These are phyloP conservation scores for Aleiodes testaceus DNA, from an alignment of 2,888 invertebrate genomes.

Conservation along the genomic window DNA sequence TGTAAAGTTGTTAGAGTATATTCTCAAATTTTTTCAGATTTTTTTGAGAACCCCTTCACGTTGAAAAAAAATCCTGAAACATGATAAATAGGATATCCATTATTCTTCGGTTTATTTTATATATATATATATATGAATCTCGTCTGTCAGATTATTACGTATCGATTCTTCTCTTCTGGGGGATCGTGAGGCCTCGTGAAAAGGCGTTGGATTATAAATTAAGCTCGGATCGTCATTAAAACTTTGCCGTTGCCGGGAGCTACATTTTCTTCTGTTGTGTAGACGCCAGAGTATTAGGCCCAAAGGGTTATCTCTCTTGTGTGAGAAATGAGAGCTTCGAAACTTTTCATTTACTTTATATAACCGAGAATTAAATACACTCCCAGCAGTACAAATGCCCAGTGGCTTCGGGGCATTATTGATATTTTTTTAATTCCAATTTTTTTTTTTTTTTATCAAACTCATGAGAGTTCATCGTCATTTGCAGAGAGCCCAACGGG, in stretches of 20 bases:
- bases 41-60: no score
- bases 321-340: not conserved
- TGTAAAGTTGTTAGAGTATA: no score
- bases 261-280: constrained; percentile 23
- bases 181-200: not conserved
- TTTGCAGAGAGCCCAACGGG: no score
- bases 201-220: constrained; percentile 38
- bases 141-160: constrained; percentile 17
- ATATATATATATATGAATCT: not conserved
- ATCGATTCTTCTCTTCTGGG: constrained; percentile 21
- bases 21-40: no score
- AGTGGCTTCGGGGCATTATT: not conserved
- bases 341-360: constrained; percentile 9
- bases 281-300: constrained; percentile 21
- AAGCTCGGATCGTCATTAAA: constrained; percentile 41
- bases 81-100: not conserved
- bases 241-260: constrained; percentile 26
- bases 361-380: constrained; percentile 16
- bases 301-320: not conserved
- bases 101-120: not conserved
- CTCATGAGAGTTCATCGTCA: no score
- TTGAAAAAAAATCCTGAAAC: no score
- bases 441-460: no score
- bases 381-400: not conserved
- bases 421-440: not conserved